These are phyloP conservation scores for Galerucella nymphaeae DNA, from an alignment of 2,888 invertebrate species.

Conservation along the genomic window DNA sequence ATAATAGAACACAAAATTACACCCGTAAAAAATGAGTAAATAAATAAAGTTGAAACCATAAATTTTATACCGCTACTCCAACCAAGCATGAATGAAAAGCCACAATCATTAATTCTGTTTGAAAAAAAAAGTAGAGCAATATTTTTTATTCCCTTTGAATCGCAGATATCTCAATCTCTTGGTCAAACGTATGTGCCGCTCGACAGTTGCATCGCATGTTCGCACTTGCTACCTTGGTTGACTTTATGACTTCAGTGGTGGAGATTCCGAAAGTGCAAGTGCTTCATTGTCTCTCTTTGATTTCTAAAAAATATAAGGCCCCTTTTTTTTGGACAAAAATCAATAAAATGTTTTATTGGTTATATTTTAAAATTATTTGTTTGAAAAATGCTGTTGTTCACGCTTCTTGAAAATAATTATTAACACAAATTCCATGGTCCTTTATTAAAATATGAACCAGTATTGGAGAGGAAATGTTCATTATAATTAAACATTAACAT, in stretches of 20 bases:
- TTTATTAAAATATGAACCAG: no score
- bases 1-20: slow-evolving; percentile 27
- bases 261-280: slow-evolving; percentile 13
- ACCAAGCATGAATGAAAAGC: slow-evolving; percentile 62
- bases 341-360: no score
- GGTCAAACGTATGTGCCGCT: slow-evolving; percentile 48
- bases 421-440: no score
- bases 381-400: no score
- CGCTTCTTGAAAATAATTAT: no score
- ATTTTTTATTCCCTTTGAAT: slow-evolving; percentile 57
- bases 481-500: no score
- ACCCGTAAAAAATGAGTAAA: slow-evolving; percentile 23
- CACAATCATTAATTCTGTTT: slow-evolving; percentile 59
- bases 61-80: slow-evolving; percentile 59
- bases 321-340: no score
- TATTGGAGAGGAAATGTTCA: no score
- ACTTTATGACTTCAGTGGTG: slow-evolving; percentile 53
- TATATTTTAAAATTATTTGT: no score
- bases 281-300: no score
- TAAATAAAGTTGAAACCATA: slow-evolving; percentile 47
- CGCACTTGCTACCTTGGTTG: slow-evolving; percentile 53
- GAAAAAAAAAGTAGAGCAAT: slow-evolving; percentile 57
- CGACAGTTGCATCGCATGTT: slow-evolving; percentile 52
- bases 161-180: slow-evolving; percentile 59
- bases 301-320: no score